A percentile compares a stretch with the other conserved stretches of the same genome.
These are phyloP conservation scores for Meandrusa payeni DNA, from an alignment of 2,888 invertebrate species.

Conservation along the genomic window DNA sequence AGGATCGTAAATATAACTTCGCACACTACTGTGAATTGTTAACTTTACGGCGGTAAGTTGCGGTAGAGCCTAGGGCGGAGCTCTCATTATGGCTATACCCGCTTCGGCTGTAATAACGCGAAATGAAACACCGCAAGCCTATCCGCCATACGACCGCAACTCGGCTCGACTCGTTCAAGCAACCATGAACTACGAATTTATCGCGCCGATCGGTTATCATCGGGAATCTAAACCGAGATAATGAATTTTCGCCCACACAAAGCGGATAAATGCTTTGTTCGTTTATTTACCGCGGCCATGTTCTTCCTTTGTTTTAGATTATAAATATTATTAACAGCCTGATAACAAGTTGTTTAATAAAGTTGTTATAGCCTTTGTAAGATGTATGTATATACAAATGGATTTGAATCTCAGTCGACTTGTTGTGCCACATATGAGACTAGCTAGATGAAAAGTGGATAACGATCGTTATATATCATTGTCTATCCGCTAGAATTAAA, in stretches of 20 bases:
- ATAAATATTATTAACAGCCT: no score
- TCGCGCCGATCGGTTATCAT: constrained; percentile 23
- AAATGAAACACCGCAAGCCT: constrained; percentile 61
- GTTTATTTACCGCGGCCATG: background rate
- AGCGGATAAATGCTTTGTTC: constrained; percentile 12
- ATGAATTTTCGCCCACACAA: constrained; percentile 6
- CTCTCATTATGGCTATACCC: constrained; percentile 54
- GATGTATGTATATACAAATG: no score
- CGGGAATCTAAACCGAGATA: constrained; percentile 11
- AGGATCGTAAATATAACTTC: background rate
- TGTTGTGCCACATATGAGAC: no score
- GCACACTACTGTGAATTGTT: constrained; percentile 29
- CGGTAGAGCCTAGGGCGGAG: constrained; percentile 48
- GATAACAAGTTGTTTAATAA: no score
- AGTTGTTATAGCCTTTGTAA: no score
- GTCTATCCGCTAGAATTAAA: no score
- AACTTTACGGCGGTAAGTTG: constrained; percentile 51
- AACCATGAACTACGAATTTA: constrained; percentile 60
- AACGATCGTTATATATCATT: no score
- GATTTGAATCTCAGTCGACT: no score
- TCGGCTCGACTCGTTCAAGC: constrained; percentile 35
- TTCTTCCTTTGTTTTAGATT: no score
- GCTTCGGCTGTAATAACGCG: constrained; percentile 50
- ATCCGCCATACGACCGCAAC: constrained; percentile 60
- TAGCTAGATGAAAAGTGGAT: no score